phyloP scores from a whole-genome alignment of 2,113 vertebrate genomes.

The Charadrius vociferus region DNA sequence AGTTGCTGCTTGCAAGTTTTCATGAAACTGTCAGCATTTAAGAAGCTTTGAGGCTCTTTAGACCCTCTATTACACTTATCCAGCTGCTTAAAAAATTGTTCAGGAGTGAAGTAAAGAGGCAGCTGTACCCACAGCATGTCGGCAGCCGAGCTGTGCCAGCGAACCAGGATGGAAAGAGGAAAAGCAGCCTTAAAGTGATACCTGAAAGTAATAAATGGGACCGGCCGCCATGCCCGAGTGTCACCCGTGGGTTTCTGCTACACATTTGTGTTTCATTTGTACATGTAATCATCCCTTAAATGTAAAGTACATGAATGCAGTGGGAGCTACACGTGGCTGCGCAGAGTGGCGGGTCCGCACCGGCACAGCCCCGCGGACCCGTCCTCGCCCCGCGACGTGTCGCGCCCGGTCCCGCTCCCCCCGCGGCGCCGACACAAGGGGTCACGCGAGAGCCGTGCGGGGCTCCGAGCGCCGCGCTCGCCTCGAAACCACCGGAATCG shows the following conservation, averaged over 20 bases:
- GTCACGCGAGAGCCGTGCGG: neutral
- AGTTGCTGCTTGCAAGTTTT: neutral
- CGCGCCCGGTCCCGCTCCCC: neutral
- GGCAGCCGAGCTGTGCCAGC: rapidly evolving
- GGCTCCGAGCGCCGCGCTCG: rapidly evolving
- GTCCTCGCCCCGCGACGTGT: neutral
- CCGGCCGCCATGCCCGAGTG: rapidly evolving
- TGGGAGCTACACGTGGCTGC: rapidly evolving
- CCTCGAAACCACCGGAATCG: neutral
- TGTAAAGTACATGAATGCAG: rapidly evolving
- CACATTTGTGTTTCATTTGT: rapidly evolving
- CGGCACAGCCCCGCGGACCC: neutral
- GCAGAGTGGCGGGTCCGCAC: rapidly evolving
- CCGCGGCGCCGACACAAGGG: neutral
- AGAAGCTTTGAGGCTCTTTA: neutral
- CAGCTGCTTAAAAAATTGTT: neutral
- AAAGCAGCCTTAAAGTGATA: rapidly evolving
- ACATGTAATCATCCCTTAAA: rapidly evolving
- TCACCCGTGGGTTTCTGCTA: rapidly evolving
- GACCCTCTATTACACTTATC: rapidly evolving
- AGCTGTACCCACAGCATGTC: neutral
- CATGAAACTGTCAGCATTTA: neutral
- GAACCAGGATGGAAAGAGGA: too few relatives aligned
- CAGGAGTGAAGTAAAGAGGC: neutral
- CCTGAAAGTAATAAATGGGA: neutral